phyloP scores from a whole-genome alignment of 2,797 vertebrate species.

The Sebastes steindachneri region DNA sequence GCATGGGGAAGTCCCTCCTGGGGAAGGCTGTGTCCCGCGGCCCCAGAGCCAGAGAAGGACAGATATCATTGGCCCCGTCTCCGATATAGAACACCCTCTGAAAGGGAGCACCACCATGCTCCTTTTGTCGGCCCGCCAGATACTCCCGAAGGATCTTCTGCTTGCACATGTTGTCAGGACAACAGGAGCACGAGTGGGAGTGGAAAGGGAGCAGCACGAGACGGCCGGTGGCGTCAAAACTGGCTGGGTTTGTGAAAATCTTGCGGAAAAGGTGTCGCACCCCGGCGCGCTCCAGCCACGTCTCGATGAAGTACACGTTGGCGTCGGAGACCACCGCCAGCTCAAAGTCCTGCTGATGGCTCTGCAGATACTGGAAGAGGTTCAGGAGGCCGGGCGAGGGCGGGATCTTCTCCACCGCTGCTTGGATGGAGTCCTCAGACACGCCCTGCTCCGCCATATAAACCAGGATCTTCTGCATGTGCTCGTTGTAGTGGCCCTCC shows the following conservation, averaged over 20 bases:
- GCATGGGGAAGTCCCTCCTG: conserved; percentile 91
- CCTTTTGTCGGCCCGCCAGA: conserved; percentile 80
- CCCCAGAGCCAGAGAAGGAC: conserved; percentile 85
- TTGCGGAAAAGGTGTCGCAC: conserved; percentile 85
- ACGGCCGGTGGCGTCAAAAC: conserved; percentile 83
- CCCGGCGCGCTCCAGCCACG: conserved; percentile 82
- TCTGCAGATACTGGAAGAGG: conserved; percentile 87
- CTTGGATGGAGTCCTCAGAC: conserved; percentile 79
- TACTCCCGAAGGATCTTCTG: conserved; percentile 89
- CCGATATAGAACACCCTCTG: conserved; percentile 91
- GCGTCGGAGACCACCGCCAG: conserved; percentile 91
- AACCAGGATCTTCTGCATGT: conserved; percentile 87
- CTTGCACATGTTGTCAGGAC: conserved; percentile 97
- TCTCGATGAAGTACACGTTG: conserved; percentile 91
- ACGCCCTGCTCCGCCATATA: conserved; percentile 91
- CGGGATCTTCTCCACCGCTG: conserved; percentile 85
- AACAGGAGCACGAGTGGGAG: conserved; percentile 87
- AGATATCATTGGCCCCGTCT: conserved; percentile 93
- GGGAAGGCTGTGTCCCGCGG: conserved; percentile 88
- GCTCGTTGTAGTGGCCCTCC: conserved; percentile 89
- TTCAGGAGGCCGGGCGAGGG: conserved; percentile 85
- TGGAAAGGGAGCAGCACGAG: conserved; percentile 90
- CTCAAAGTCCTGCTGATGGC: conserved; percentile 87
- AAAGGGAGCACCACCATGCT: conserved; percentile 84
- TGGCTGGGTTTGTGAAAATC: conserved; percentile 90